Conservation (phyloP, 2,113 vertebrate species). For the Phainopepla nitens region DNA sequence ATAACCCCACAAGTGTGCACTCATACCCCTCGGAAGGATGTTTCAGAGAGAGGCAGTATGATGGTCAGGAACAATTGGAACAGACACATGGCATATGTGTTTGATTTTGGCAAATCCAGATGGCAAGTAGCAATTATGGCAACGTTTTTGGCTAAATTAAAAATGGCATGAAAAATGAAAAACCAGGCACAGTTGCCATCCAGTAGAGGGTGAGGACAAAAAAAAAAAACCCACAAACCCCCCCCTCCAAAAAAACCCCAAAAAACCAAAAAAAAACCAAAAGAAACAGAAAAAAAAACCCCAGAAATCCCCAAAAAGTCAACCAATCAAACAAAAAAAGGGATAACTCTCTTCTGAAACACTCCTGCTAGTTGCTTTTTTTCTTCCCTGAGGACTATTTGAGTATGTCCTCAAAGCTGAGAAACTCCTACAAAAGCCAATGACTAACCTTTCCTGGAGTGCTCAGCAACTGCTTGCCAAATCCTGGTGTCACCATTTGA, state of each 20-base stretch:
- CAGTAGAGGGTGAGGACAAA: background rate
- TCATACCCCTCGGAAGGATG: background rate
- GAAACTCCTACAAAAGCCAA: background rate
- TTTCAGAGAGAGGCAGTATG: background rate
- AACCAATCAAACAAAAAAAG: background rate
- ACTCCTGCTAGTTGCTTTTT: background rate
- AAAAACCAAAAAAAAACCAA: background rate
- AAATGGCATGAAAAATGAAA: background rate
- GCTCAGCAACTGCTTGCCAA: background rate
- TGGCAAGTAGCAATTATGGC: background rate
- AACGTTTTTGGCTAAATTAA: background rate
- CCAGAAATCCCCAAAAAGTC: background rate
- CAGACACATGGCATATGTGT: accelerated
- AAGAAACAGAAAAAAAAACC: background rate
- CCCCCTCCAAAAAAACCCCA: too few species aligned
- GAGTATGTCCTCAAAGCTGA: background rate
- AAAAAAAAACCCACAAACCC: background rate
- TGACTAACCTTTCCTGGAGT: background rate
- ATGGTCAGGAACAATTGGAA: background rate
- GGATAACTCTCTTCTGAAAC: background rate
- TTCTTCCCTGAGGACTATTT: background rate
- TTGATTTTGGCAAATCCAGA: background rate
- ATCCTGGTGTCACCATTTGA: background rate
- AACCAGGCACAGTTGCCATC: background rate
- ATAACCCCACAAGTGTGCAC: background rate